Percentiles rank a stretch among this genome's conserved stretches.
These are phyloP conservation scores for Eutolmus rufibarbis DNA, from an alignment of 2,888 invertebrate genomes.

Conservation along the genomic window DNA sequence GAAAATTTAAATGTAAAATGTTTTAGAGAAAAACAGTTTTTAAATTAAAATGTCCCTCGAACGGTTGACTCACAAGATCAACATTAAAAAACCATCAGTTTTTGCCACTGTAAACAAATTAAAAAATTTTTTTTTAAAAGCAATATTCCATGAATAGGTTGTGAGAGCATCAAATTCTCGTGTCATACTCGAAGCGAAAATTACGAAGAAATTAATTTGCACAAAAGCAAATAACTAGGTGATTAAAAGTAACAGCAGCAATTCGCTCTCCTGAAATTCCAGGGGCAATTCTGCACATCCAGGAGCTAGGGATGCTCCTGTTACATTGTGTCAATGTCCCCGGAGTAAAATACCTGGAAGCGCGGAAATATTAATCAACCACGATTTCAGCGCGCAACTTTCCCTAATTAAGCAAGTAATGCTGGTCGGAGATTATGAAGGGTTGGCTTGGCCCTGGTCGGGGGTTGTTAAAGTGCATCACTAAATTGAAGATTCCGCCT, in stretches of 20 bases:
- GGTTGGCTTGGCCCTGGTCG: background rate
- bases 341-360: background rate
- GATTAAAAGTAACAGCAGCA: background rate
- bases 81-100: background rate
- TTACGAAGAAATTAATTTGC: background rate
- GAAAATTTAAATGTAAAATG: background rate
- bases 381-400: background rate
- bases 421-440: background rate
- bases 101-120: background rate
- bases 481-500: slow-evolving; percentile 12
- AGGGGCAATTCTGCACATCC: background rate
- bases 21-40: background rate
- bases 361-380: background rate
- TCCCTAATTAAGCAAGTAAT: slow-evolving; percentile 14
- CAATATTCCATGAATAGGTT: background rate
- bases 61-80: background rate
- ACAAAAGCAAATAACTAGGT: background rate
- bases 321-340: background rate
- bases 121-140: background rate
- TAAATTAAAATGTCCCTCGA: background rate
- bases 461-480: background rate
- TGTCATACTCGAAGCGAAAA: background rate
- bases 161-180: background rate
- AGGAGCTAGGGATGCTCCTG: background rate
- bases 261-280: background rate